phyloP scores from a whole-genome alignment of 1,140 invertebrate species.

The Metaphire vulgaris region DNA sequence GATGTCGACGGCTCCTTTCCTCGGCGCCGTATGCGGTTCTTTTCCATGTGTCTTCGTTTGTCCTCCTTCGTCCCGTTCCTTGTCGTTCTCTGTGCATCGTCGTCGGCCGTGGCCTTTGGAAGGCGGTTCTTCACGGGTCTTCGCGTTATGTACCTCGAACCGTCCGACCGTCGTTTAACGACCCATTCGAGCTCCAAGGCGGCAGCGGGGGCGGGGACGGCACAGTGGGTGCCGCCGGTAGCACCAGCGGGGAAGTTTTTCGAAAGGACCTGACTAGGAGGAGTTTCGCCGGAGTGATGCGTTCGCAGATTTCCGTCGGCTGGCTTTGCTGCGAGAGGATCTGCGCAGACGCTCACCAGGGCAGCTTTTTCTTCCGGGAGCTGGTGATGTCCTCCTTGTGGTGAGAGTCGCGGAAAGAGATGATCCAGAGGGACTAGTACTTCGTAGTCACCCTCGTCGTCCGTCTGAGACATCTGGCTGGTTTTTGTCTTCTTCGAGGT shows the following conservation, averaged over 20 bases:
- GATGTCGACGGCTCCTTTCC: neutral
- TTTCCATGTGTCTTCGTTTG: neutral
- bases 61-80: neutral
- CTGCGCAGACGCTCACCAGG: no score
- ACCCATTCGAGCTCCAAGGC: no score
- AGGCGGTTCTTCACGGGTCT: constrained; percentile 64
- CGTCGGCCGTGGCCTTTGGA: constrained; percentile 53
- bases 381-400: no score
- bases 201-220: no score
- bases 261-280: no score
- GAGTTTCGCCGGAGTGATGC: no score
- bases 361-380: no score
- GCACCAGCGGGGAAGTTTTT: no score
- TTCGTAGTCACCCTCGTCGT: neutral
- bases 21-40: neutral
- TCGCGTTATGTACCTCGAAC: constrained; percentile 69
- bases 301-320: no score
- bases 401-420: no score
- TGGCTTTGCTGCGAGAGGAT: no score
- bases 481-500: neutral
- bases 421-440: neutral
- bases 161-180: constrained; percentile 70
- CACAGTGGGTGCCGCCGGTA: no score
- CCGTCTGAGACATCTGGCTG: neutral
- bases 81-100: neutral